These are phyloP conservation scores for Alviniconcha strummeri DNA, from an alignment of 2,888 invertebrate species.

Conservation along the genomic window DNA sequence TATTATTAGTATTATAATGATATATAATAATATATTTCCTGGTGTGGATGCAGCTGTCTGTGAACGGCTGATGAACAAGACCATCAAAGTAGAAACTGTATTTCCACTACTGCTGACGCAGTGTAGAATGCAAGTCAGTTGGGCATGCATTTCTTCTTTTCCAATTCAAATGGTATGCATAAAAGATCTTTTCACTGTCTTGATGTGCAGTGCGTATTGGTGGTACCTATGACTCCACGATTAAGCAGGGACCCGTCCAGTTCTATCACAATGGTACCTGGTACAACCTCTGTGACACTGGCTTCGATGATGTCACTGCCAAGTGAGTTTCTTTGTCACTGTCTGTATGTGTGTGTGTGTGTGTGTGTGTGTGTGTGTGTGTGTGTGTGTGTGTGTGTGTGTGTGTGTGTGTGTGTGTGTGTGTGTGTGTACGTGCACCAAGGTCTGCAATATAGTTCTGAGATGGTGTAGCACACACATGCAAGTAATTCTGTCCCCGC, in stretches of 20 bases:
- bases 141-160: no score
- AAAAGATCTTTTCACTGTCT: not conserved
- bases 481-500: not conserved
- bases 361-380: not conserved
- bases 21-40: no score
- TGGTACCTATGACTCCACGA: conserved; percentile 48
- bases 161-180: no score
- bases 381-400: not conserved
- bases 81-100: no score
- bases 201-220: conserved; percentile 53
- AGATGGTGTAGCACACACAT: no score
- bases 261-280: conserved; percentile 51
- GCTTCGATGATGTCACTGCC: conserved; percentile 60
- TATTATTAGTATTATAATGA: no score
- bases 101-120: no score
- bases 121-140: no score
- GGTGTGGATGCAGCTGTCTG: no score
- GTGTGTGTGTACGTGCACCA: not conserved
- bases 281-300: conserved; percentile 61
- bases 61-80: no score
- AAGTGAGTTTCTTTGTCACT: conserved; percentile 17
- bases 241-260: conserved; percentile 59
- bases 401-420: not conserved
- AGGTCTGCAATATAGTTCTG: no score
- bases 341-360: no score